Base-by-base conservation (phyloP, 2,113 vertebrate species). In the Lynx canadensis region DNA sequence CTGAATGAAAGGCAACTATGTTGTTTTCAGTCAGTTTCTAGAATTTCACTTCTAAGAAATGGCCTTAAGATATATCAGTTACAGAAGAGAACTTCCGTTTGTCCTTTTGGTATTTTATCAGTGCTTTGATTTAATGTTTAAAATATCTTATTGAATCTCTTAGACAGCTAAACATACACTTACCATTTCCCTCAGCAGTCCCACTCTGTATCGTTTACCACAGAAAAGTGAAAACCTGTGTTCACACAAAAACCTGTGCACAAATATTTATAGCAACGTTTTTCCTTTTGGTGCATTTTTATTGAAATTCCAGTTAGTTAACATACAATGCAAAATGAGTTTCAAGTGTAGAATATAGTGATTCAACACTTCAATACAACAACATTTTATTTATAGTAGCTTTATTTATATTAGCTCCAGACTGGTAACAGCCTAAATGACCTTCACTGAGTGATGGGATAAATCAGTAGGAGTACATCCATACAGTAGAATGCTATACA, bases 1-100 rank as follows among this genome's bases (percentile, higher is more conserved):
- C 50, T 80, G 18, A 83, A 36, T 94, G 18, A 92, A 95, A 90
- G 31, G 7, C 41, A 94, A 89, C 18, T 79, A 41, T 83, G 19
- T 85, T 93, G 18, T 66, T 95, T 76, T 71, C 78, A 84, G 50
- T 38, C 63, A 63, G 19, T 11, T 78, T 89, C 52, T 89, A 48
- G 79, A 86, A 74, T 80, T 89, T 87, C 18, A 86, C 19, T 89
- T 96, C 21, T 96, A 86, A 93, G 21, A 91, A 95, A 89, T 73
- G 36, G 3, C 29, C 88, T 91, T 71, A 63, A 97, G 48, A 78
- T 83, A 3, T 31, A 41, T 73, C n/a, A 29, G 12, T 95, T 73
- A 85, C 4, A 65, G 41, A 95, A 60, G 29, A 57, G 19, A 9
- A 31, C n/a, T 94, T 97, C 33, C 65, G 4, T 74, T 94, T 94